A percentile compares a stretch with the other conserved stretches of the same genome.
Evolutionary conservation across 2,797 vertebrate species (phyloP).

Genomic region (Somateria mollissima): DNA sequence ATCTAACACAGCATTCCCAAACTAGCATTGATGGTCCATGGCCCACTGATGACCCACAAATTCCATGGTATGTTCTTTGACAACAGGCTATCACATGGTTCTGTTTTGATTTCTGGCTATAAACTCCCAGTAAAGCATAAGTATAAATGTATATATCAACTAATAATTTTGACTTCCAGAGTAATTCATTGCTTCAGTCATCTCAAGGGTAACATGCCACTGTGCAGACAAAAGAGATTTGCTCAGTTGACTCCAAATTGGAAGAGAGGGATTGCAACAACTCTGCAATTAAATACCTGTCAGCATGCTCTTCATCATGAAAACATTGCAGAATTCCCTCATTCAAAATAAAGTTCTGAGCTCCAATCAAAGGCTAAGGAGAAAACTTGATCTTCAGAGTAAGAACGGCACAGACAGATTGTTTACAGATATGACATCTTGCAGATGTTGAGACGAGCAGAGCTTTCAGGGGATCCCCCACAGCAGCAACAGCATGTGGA

Average conservation of each 20-base stretch:
- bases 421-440: not conserved
- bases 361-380: not conserved
- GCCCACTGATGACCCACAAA: not conserved
- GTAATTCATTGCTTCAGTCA: not conserved
- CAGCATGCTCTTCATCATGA: not conserved
- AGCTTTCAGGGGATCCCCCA: not conserved
- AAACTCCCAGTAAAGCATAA: not conserved
- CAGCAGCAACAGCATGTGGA: not conserved
- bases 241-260: not conserved
- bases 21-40: not conserved
- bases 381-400: not conserved
- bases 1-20: not conserved
- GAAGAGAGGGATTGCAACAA: not conserved
- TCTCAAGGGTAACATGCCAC: not conserved
- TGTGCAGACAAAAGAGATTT: not conserved
- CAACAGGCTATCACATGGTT: not conserved
- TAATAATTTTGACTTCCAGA: not conserved
- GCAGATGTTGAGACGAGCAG: not conserved
- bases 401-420: not conserved
- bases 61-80: not conserved
- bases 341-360: not conserved
- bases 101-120: not conserved
- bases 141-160: not conserved
- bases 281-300: not conserved
- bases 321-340: not conserved